Evolutionary conservation across 1,140 invertebrate species (phyloP).

Genomic region (Bombus superbus): DNA sequence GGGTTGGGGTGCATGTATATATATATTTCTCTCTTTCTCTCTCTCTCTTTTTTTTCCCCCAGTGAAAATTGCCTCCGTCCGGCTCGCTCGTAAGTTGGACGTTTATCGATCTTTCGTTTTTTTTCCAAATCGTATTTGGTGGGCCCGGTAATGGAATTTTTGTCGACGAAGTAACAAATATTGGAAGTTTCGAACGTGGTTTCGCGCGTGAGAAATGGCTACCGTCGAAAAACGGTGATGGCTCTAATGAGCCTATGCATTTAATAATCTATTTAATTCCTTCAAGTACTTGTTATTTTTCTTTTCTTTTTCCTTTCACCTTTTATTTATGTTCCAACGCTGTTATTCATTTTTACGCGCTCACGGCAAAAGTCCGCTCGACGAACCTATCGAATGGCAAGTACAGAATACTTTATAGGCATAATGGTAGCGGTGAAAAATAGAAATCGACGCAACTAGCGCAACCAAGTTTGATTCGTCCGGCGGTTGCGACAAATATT

Average conservation of each 20-base stretch:
- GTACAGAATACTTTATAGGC: no score
- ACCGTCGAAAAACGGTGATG: not conserved
- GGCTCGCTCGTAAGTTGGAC: not conserved
- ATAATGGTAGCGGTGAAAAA: no score
- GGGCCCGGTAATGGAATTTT: not conserved
- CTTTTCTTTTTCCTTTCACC: no score
- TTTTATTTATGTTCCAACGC: no score
- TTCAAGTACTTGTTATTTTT: no score
- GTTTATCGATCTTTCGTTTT: not conserved
- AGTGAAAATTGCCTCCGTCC: not conserved
- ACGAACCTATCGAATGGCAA: no score
- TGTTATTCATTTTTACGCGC: no score
- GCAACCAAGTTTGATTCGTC: no score
- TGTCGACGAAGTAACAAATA: not conserved
- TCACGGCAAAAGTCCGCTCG: no score
- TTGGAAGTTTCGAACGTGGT: not conserved
- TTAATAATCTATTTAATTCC: not conserved
- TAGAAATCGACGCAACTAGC: no score
- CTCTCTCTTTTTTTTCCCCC: not conserved
- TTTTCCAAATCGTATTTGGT: not conserved
- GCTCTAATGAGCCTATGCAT: not conserved
- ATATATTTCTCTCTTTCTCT: not conserved
- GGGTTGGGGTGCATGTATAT: not conserved
- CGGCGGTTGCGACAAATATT: no score
- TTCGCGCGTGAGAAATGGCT: not conserved